Evolutionary conservation across 1,140 invertebrate species (phyloP), one percentile per base, ranked within the genome.

Genomic region (Drosophila mayri): DNA sequence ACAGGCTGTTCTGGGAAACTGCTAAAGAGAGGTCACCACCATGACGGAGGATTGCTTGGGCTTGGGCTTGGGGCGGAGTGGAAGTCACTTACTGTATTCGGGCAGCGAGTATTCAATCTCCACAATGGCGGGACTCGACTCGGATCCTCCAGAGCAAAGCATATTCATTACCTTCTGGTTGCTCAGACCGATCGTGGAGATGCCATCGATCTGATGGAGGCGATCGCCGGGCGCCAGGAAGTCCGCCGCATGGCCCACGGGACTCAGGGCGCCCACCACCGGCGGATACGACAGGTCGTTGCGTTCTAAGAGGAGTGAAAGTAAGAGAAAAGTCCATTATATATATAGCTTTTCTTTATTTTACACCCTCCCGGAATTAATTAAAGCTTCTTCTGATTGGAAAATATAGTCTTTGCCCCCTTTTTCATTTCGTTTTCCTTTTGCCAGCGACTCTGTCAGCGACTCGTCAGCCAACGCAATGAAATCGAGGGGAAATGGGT

Each of bases 21-120:
- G 92, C 82, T 86, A 67, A 22, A 40, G 49, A 20, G 4, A 50
- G 30, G 4, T 18, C 3, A 9, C 3, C 5, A 32, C 12, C 4
- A 3, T 11, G 4, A 52, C 14, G 37, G 37, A 4, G 16, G 3
- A 43, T 35, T 4, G 18, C 35, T 35, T 9, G 12, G 12, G 20
- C 9, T 7, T 25, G 25, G 4, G 25, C 22, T 22, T 22, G 25
- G 25, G 25, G 3, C 3, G 25, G 7, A 9, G 7, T 0, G 12
- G 16, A 7, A 38, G 57, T 52, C 38, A 49, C 94, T 95, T 93
- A 97, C 96, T 94, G 92, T 95, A 95, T 83, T 95, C 95, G 25
- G 97, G 97, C 80, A 97, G 94, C 68, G 96, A 96, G 91, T 97
- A 98, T 87, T 97, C 96, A 58, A 98, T 95, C 93, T 97, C 97